A percentile compares a stretch with the other conserved stretches of the same genome.
These are phyloP conservation scores for Ephydatia muelleri DNA, from an alignment of 37 sponge, comb jelly and placozoan genomes.

Conservation along the genomic window DNA sequence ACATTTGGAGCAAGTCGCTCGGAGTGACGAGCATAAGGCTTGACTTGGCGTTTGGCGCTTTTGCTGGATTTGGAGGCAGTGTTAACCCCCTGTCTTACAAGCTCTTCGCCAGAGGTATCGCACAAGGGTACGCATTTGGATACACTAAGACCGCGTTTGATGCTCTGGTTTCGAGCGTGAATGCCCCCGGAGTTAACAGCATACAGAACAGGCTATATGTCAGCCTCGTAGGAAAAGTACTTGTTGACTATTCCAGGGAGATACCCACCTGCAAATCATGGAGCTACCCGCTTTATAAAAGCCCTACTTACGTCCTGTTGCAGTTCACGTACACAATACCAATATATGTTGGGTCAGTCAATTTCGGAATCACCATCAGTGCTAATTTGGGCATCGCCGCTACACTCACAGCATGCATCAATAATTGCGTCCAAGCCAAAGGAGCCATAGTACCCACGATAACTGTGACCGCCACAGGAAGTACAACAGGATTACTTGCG, in stretches of 20 bases:
- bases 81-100: too few species aligned
- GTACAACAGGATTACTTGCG: too few species aligned
- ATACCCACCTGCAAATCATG: neutral
- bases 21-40: conserved; percentile 30
- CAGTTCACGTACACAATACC: neutral
- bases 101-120: conserved; percentile 37
- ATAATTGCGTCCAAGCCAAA: neutral
- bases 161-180: neutral
- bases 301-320: neutral
- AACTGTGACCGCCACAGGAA: neutral
- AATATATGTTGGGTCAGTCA: neutral
- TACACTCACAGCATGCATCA: neutral
- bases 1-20: conserved; percentile 52
- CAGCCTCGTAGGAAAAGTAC: neutral
- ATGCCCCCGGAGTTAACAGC: neutral
- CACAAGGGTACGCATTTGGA: conserved; percentile 45
- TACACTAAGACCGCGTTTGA: conserved; percentile 8
- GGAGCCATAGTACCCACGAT: neutral
- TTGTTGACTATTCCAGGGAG: neutral
- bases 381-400: neutral
- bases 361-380: neutral
- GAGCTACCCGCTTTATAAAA: neutral
- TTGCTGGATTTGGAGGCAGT: conserved; percentile 33
- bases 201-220: neutral
- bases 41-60: conserved; percentile 52